Percentiles rank a stretch among this genome's conserved stretches.
These are phyloP conservation scores for Solenodon paradoxus DNA, from an alignment of 2,113 vertebrate species.

Conservation along the genomic window DNA sequence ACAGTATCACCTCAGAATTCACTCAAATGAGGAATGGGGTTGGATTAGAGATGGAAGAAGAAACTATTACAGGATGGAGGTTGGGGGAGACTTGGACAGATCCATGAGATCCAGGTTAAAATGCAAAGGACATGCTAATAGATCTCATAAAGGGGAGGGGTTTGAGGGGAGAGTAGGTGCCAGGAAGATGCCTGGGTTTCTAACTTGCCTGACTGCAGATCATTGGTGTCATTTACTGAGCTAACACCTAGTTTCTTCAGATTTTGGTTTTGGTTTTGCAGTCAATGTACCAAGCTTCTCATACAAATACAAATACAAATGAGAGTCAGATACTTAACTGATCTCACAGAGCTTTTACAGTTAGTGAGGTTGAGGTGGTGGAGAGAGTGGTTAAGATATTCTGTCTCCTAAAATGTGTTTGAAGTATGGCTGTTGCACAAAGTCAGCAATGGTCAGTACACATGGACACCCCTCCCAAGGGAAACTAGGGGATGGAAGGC, in stretches of 20 bases:
- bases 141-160: not conserved
- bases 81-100: not conserved
- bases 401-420: not conserved
- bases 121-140: not conserved
- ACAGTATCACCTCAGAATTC: not conserved
- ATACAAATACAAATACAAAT: not conserved
- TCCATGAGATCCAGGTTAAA: not conserved
- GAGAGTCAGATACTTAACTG: not conserved
- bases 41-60: not conserved
- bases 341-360: not conserved
- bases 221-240: not conserved
- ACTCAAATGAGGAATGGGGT: too few species aligned
- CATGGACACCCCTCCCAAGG: not conserved
- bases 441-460: not conserved
- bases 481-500: rapidly evolving
- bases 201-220: not conserved
- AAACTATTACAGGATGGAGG: not conserved
- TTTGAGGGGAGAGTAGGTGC: not conserved
- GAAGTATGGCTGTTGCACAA: not conserved
- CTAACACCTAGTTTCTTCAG: not conserved
- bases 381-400: not conserved
- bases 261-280: not conserved
- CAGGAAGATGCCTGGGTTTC: not conserved
- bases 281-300: not conserved
- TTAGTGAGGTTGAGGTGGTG: not conserved